Percentiles rank a stretch among this genome's conserved stretches.
These are phyloP conservation scores for Cephalotes varians DNA, from an alignment of 2,888 invertebrate genomes.

Conservation along the genomic window DNA sequence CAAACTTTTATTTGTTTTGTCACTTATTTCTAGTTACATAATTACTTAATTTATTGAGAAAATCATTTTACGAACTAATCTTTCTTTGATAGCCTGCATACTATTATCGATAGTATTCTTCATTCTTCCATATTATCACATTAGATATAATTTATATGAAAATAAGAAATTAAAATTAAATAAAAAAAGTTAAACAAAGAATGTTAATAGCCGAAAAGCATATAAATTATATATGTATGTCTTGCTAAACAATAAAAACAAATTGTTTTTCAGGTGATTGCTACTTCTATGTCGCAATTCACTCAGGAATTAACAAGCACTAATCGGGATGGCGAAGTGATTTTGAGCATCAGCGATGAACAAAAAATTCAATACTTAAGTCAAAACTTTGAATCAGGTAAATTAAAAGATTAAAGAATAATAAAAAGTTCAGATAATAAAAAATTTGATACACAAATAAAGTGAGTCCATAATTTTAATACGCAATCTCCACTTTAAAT, in stretches of 20 bases:
- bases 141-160: not conserved
- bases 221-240: not conserved
- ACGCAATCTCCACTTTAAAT: not conserved
- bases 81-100: not conserved
- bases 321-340: conserved; percentile 88
- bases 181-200: not conserved
- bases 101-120: not conserved
- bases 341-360: conserved; percentile 90
- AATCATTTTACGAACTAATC: not conserved
- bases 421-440: not conserved
- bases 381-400: conserved; percentile 92
- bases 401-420: conserved; percentile 82
- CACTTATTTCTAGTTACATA: not conserved
- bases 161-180: not conserved
- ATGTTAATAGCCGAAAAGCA: not conserved
- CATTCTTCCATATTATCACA: not conserved
- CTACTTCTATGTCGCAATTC: conserved; percentile 84
- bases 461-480: not conserved
- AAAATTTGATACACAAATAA: not conserved
- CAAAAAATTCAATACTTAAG: conserved; percentile 92
- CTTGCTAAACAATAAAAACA: conserved; percentile 1
- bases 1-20: not conserved
- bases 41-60: not conserved
- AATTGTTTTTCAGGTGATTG: conserved; percentile 84
- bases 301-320: conserved; percentile 74